These are phyloP conservation scores for Spatula clypeata DNA, from an alignment of 2,797 vertebrate genomes.

Conservation along the genomic window DNA sequence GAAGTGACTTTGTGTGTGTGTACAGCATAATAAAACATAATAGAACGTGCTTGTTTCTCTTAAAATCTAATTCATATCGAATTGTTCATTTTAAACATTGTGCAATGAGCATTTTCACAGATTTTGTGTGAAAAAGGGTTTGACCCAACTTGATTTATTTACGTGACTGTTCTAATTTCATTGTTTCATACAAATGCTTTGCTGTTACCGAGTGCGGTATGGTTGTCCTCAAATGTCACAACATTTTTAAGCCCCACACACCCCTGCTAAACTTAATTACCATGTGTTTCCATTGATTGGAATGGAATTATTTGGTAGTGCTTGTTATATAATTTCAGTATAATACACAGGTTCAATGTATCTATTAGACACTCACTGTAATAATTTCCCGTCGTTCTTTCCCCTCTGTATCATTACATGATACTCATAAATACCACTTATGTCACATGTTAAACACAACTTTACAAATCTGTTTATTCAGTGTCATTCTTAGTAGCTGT, in stretches of 20 bases:
- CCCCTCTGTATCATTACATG: neutral
- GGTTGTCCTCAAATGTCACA: neutral
- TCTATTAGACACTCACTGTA: neutral
- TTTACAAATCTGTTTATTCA: neutral
- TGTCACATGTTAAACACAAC: neutral
- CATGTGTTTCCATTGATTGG: neutral
- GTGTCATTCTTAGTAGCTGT: neutral
- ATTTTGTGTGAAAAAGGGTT: no score
- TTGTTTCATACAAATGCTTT: neutral
- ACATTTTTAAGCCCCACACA: neutral
- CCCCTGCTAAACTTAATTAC: neutral
- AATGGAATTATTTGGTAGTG: neutral
- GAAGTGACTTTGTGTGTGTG: neutral
- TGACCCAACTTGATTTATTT: neutral
- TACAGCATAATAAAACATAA: neutral
- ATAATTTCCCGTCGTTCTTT: neutral
- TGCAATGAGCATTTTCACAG: neutral
- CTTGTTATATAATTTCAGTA: neutral
- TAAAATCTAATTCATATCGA: neutral
- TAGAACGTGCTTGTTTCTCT: neutral
- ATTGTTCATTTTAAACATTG: neutral
- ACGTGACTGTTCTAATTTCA: rapidly evolving
- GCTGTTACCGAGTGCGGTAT: neutral
- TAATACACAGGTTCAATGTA: neutral
- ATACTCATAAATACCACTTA: neutral